Base-by-base conservation (phyloP, 2,888 invertebrate species). In the Aphodius sticticus region DNA sequence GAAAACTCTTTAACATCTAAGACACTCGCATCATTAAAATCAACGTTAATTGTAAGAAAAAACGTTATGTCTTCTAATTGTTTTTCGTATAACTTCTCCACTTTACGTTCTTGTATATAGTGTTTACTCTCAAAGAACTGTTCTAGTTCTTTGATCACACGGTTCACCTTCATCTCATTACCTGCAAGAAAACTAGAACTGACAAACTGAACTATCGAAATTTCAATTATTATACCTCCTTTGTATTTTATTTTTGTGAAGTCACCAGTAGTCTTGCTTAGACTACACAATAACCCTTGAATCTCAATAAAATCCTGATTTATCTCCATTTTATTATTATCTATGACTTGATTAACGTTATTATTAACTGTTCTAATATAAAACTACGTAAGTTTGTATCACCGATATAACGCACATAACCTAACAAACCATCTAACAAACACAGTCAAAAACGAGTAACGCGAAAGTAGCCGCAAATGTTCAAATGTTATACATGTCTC, bases 31-130 rank as follows among this genome's bases (percentile, higher is more conserved):
- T 82, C 74, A 69, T 82, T 79, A 81, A 86, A 87, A 37, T 85
- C 84, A 6, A 87, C 86, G 81, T 89, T 89, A 70, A 89, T 77
- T 6, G 87, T 85, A 7, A 89, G 80, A 76, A 88, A 86, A 16
- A 81, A 81, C 5, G 81, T 71, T 26, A 85, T 81, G 69, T 83
- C 72, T 69, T 81, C 74, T 5, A 84, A 36, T 80, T 83, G 78
- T 70, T 83, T 78, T 16, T 76, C 1, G 69, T 77, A 80, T 16
- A 69, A 72, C 14, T 69, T 38, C 69, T 81, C 78, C 15, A 76
- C 16, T 72, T 80, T 77, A 77, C 53, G 38, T 16, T 83, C 81
- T 1, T 71, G 38, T n/a, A 83, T 76, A 53, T 83, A 83, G 4
- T 81, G 69, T 76, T 84, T 82, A 53, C 35, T 76, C 15, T 75